Conservation (phyloP, 2,113 vertebrate species). For the Cynocephalus volans region DNA sequence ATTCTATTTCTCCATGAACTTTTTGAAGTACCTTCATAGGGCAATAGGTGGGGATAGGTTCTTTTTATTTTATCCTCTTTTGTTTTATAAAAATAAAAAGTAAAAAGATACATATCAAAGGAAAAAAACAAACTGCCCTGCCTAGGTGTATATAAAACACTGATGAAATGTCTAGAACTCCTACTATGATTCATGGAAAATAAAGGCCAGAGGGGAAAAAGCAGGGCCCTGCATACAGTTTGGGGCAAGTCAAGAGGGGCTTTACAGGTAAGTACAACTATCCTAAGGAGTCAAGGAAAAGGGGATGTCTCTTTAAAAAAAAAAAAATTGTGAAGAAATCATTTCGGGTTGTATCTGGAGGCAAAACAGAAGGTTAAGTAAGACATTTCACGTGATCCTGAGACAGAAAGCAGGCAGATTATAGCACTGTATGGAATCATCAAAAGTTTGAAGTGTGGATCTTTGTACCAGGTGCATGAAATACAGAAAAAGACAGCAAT, state of each 20-base stretch:
- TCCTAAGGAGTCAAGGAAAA: background rate
- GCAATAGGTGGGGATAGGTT: background rate
- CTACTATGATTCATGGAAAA: background rate
- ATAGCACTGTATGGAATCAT: background rate
- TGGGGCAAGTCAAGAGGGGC: background rate
- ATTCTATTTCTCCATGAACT: too few species aligned
- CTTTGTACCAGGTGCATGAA: background rate
- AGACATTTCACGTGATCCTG: background rate
- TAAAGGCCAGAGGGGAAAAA: background rate
- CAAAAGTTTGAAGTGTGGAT: background rate
- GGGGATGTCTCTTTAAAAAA: background rate
- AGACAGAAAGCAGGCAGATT: background rate
- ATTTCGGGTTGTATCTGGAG: background rate
- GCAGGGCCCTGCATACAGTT: rapidly evolving
- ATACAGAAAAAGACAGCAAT: background rate
- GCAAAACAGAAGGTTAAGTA: background rate
- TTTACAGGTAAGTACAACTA: background rate
- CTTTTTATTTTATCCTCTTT: background rate
- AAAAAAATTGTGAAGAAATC: background rate
- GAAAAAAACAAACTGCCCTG: background rate
- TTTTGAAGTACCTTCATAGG: background rate
- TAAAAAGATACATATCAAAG: background rate
- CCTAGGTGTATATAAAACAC: background rate
- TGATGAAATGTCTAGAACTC: background rate
- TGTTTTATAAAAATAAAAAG: constrained; percentile 4